Evolutionary conservation across 2,113 vertebrate species (phyloP).

Genomic region (Ceyx melanurus): DNA sequence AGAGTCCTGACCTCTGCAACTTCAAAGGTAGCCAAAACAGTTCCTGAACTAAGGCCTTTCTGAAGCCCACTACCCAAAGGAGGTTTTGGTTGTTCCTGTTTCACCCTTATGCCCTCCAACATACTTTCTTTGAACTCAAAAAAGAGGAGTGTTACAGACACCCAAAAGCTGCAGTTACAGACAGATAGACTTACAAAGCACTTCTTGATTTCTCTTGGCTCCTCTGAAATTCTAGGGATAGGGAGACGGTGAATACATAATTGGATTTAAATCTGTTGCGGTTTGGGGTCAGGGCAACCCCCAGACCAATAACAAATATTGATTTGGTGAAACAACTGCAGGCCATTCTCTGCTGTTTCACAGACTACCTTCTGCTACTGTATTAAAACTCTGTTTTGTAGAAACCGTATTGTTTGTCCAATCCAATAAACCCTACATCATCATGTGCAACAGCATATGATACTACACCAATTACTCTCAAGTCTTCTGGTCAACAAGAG

Average conservation of each 20-base stretch:
- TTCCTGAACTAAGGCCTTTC: background rate
- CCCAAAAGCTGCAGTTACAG: background rate
- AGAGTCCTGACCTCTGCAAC: background rate
- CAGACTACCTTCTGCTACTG: background rate
- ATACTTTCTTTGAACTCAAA: background rate
- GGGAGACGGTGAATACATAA: background rate
- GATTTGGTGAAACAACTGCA: background rate
- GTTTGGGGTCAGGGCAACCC: too few relatives aligned
- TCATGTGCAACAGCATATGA: background rate
- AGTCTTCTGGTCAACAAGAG: background rate
- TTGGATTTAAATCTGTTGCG: too few relatives aligned
- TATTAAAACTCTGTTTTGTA: background rate
- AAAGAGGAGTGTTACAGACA: background rate
- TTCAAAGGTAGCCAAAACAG: background rate
- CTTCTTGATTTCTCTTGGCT: slow-evolving; percentile 1
- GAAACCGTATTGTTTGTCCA: background rate
- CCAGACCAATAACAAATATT: too few relatives aligned
- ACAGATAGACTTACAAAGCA: background rate
- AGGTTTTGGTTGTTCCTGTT: background rate
- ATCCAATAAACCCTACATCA: fast-evolving
- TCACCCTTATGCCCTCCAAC: background rate
- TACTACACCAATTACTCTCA: background rate
- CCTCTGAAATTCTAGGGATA: background rate
- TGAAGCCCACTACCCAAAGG: background rate
- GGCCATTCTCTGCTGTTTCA: background rate